A percentile compares a stretch with the other conserved stretches of the same genome.
Evolutionary conservation across 2,888 invertebrate species (phyloP).

Genomic region (Coenonympha arcania): DNA sequence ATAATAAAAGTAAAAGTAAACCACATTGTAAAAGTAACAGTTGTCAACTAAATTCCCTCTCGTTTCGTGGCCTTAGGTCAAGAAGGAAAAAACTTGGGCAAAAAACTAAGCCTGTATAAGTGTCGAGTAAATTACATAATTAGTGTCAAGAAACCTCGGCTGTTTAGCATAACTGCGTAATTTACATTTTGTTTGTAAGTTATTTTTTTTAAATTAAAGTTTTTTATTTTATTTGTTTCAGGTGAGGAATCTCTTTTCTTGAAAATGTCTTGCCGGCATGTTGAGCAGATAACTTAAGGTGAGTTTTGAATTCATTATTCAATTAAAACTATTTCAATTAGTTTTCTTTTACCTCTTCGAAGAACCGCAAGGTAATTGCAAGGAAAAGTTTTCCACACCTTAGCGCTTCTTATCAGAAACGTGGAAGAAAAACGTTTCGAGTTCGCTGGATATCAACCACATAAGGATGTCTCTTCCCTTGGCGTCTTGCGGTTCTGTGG

Average conservation of each 20-base stretch:
- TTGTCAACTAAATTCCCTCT: neutral
- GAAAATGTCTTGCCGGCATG: conserved; percentile 54
- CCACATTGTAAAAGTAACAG: too few species aligned
- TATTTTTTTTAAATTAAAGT: too few species aligned
- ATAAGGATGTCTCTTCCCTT: too few species aligned
- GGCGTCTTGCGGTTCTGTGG: neutral
- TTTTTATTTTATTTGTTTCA: conserved; percentile 48
- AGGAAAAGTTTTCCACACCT: too few species aligned
- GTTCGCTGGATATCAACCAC: too few species aligned
- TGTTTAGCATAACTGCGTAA: conserved; percentile 1
- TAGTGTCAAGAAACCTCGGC: conserved; percentile 18
- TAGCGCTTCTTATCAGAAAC: too few species aligned
- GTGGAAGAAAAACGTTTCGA: too few species aligned
- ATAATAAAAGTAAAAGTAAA: too few species aligned
- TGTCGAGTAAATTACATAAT: conserved; percentile 30
- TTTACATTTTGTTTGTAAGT: conserved; percentile 5
- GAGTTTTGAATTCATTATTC: conserved; percentile 18
- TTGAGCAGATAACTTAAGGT: conserved; percentile 63
- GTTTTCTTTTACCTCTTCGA: too few species aligned
- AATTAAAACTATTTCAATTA: too few species aligned
- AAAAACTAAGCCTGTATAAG: conserved; percentile 8
- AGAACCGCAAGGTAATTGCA: too few species aligned
- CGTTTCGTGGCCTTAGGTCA: conserved; percentile 2
- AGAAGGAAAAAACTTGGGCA: conserved; percentile 7
- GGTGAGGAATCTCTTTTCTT: conserved; percentile 54